Conservation (phyloP, 2,888 invertebrate genomes). For the Papilio protenor region DNA sequence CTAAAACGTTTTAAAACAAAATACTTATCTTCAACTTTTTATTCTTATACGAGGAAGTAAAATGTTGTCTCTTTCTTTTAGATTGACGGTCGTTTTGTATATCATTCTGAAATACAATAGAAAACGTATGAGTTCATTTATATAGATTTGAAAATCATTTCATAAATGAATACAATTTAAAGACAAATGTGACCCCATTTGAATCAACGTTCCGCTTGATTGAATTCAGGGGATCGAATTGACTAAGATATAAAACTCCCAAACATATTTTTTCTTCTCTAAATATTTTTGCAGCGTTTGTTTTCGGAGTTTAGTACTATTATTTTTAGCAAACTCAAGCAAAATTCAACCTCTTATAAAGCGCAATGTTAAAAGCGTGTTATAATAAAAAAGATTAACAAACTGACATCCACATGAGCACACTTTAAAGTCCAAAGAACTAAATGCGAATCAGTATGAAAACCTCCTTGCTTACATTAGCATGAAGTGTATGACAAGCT, state of each 20-base stretch:
- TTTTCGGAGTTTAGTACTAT: neutral
- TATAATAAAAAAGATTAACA: neutral
- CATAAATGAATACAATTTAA: constrained; percentile 81
- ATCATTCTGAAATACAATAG: constrained; percentile 55
- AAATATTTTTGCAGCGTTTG: neutral
- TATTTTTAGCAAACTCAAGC: neutral
- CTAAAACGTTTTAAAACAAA: neutral
- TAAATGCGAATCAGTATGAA: constrained; percentile 68
- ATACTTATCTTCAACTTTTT: too few relatives aligned
- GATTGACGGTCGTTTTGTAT: neutral
- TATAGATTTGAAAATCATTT: constrained; percentile 80
- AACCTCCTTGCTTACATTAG: constrained; percentile 68
- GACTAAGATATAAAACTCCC: neutral
- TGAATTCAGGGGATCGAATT: constrained; percentile 53
- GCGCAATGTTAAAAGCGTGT: neutral
- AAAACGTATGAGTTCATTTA: constrained; percentile 71
- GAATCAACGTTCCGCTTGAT: constrained; percentile 67
- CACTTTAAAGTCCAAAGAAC: constrained; percentile 50
- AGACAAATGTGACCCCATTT: constrained; percentile 77
- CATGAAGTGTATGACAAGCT: constrained; percentile 79
- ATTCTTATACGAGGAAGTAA: neutral
- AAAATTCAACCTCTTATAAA: neutral
- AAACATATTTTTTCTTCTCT: neutral
- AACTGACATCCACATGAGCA: neutral
- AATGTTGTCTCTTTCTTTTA: too few relatives aligned